Evolutionary conservation across 2,113 vertebrate species (phyloP), one percentile per base, ranked within the genome.

Genomic region (Entelurus aequoreus): DNA sequence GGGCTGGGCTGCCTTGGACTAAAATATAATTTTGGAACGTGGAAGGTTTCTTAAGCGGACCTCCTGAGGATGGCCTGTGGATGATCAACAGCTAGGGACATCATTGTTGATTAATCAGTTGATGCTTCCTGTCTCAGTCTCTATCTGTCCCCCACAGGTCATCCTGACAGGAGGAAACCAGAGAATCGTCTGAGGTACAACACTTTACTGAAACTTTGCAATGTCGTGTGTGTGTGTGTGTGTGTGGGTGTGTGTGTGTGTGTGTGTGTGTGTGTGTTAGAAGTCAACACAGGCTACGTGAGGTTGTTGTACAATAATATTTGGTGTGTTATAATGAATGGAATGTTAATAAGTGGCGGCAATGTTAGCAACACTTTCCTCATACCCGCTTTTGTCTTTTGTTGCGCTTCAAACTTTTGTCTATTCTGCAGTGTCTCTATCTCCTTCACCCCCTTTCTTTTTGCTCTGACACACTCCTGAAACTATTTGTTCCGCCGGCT

Each of bases 121-220:
- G 8, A 16, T 5, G 38, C 42, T 9, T n/a, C 16, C 11, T 42
- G 59, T 52, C 9, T 1, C 13, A n/a, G 48, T 8, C 7, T 48
- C 19, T 56, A 1, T 50, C 1, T 58, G 11, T 15, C 16, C 53
- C 54, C 37, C 21, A 0, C 71, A 88, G 85, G 76, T 73, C 87
- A 83, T 6, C 61, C 85, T 13, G 71, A 82, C 65, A 68, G 82
- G 48, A 78, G 76, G 0, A 88, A 88, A 28, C 87, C 85, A 0
- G 85, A 87, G 57, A 81, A 87, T 46, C 84, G 87, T 35, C 81
- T 64, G 77, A 88, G 87, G 87, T 88, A 48, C 61, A 71, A 60
- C 1, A 0, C 35, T 14, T 52, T 5, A 8, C 40, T 42, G 40
- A 42, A 42, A 1, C 21, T 51, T 40, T 28, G 8, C 19, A 11